phyloP scores from a whole-genome alignment of 2,888 invertebrate genomes.

The Drosophila kanekoi region DNA sequence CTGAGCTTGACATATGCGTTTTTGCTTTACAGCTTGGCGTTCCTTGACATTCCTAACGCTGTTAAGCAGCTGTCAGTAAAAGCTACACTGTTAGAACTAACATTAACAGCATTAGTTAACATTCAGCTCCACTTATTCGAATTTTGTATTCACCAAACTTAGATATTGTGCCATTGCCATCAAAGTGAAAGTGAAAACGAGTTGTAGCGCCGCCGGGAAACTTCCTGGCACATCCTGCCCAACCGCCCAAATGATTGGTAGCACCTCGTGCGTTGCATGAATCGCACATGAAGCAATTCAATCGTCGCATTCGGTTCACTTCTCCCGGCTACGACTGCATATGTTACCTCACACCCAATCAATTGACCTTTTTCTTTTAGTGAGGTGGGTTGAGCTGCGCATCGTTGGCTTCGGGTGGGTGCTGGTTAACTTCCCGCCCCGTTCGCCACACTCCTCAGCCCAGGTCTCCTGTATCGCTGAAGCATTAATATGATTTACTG shows the following conservation, averaged over 20 bases:
- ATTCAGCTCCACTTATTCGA: neutral
- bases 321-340: slow-evolving; percentile 34
- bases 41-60: neutral
- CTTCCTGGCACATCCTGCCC: slow-evolving; percentile 20
- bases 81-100: neutral
- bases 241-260: slow-evolving; percentile 53
- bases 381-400: too few species aligned
- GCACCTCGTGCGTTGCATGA: slow-evolving; percentile 56
- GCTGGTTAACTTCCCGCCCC: neutral
- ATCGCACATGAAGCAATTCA: slow-evolving; percentile 34
- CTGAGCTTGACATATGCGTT: too few species aligned
- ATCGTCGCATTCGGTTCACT: slow-evolving; percentile 16
- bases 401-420: neutral
- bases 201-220: slow-evolving; percentile 38
- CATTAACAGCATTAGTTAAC: neutral
- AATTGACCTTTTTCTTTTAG: slow-evolving; percentile 14
- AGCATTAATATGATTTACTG: slow-evolving; percentile 65
- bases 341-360: slow-evolving; percentile 32
- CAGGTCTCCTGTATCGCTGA: neutral
- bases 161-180: slow-evolving; percentile 1
- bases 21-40: neutral
- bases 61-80: neutral
- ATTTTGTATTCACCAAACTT: neutral
- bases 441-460: neutral
- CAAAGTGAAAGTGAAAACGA: slow-evolving; percentile 35